Percentiles rank a stretch among this genome's conserved stretches.
Conservation (phyloP, 2,797 vertebrate genomes). For the Fratercula arctica region DNA sequence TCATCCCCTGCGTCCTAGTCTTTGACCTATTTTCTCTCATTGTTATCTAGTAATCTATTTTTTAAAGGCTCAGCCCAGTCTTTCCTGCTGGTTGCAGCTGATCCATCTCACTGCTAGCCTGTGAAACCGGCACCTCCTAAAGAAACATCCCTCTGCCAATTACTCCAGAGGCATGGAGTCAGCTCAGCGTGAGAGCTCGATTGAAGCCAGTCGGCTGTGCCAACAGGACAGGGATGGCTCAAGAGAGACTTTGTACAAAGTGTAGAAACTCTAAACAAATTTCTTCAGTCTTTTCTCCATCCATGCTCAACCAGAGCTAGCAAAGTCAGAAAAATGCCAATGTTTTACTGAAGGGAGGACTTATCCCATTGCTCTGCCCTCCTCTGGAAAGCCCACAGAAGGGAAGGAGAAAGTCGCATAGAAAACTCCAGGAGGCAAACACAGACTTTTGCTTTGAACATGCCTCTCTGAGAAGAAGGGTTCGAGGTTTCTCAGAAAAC, state of each 20-base stretch:
- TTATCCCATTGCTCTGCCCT: neutral
- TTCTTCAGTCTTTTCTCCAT: neutral
- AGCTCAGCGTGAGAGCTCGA: conserved; percentile 5
- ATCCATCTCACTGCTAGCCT: conserved; percentile 5
- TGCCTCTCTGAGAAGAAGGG: neutral
- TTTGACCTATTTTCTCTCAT: conserved; percentile 57
- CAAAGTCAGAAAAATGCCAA: neutral
- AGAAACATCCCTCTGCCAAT: conserved; percentile 24
- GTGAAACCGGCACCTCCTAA: conserved; percentile 41
- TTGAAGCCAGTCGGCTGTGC: conserved; percentile 42
- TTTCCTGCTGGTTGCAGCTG: conserved; percentile 44
- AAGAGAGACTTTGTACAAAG: neutral
- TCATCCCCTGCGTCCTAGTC: conserved; percentile 19
- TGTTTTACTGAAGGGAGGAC: neutral
- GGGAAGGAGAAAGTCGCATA: neutral
- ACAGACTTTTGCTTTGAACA: neutral
- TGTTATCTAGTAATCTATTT: conserved; percentile 58
- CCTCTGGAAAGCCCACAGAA: neutral
- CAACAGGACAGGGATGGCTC: neutral
- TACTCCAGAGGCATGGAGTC: conserved; percentile 28
- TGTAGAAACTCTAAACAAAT: neutral
- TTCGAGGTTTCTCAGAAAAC: neutral
- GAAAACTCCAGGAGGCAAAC: neutral
- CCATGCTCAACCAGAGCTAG: neutral
- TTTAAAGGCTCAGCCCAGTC: conserved; percentile 29